Base-by-base conservation (phyloP, 2,797 vertebrate genomes). In the Pipistrellus kuhlii region DNA sequence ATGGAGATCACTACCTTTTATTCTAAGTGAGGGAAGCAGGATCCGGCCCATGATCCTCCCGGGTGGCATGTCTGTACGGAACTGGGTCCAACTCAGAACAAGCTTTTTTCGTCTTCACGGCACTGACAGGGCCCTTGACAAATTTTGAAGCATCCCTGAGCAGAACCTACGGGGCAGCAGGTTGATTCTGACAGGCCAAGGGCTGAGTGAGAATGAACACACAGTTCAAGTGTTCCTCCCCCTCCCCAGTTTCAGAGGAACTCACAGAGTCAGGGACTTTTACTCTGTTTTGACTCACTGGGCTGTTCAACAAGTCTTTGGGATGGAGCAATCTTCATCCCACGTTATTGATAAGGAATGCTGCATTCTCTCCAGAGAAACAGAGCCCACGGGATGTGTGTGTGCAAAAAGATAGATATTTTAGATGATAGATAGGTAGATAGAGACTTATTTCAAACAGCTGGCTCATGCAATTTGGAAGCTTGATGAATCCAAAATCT, bases 341-440 rank as follows among this genome's bases (percentile, higher is more conserved):
- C 11, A 13, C 23, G 5, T 48, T 85, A 68, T 14, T 64, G 32
- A 30, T 55, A 53, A 94, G n/a, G 35, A 77, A 46, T 8, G 6
- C 35, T 77, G 12, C n/a, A 9, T 85, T 88, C 35, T 72, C 44
- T 64, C 27, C 76, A 91, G 23, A 76, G 27, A 90, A 93, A 84
- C 12, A 78, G 51, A 80, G 27, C 38, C 51, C 85, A 48, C 44
- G 46, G 30, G 30, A n/a, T 25, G 6, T 53, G 13, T 57, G 38
- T 59, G 11, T 18, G 35, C 8, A 38, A 27, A 15, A 3, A 41
- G 66, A n/a, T 5, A 18, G 23, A 66, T 32, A n/a, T n/a, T n/a
- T n/a, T n/a, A n/a, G 64, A 32, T 32, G 62, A 64, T 30, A 64
- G 14, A n/a, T 17, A 64, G 59, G 14, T 30, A 64, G 8, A 20